These are phyloP conservation scores for Falcaria lacertinaria DNA, from an alignment of 2,888 invertebrate genomes.

Conservation along the genomic window DNA sequence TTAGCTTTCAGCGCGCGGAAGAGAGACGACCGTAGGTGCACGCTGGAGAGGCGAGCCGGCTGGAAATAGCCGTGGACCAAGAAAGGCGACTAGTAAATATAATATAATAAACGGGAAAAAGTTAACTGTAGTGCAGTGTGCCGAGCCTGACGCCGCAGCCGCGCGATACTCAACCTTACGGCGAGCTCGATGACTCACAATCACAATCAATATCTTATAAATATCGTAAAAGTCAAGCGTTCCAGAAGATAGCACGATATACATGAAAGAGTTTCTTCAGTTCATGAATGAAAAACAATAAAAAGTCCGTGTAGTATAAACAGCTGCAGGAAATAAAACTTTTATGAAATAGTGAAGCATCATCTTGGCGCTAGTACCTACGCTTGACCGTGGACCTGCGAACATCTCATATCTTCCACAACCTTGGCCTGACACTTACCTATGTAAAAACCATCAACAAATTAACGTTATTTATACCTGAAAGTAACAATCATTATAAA, in stretches of 20 bases:
- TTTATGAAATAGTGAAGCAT: slow-evolving; percentile 38
- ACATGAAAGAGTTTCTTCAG: slow-evolving; percentile 29
- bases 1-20: slow-evolving; percentile 46
- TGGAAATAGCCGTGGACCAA: slow-evolving; percentile 81
- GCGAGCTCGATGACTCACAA: slow-evolving; percentile 29
- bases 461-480: neutral
- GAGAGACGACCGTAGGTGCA: slow-evolving; percentile 38
- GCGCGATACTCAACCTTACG: slow-evolving; percentile 46
- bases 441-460: neutral
- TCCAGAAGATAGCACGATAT: slow-evolving; percentile 19
- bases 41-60: slow-evolving; percentile 64
- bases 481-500: too few relatives aligned
- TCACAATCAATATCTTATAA: neutral
- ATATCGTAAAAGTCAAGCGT: neutral
- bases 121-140: slow-evolving; percentile 76
- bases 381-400: slow-evolving; percentile 21
- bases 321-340: slow-evolving; percentile 24
- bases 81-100: slow-evolving; percentile 81
- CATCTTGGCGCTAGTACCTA: slow-evolving; percentile 55
- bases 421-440: slow-evolving; percentile 18
- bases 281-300: slow-evolving; percentile 50
- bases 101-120: slow-evolving; percentile 77
- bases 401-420: slow-evolving; percentile 23
- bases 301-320: slow-evolving; percentile 30
- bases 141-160: slow-evolving; percentile 62